These are phyloP conservation scores for Tribolium castaneum DNA, from an alignment of 1,140 invertebrate genomes.

Conservation along the genomic window DNA sequence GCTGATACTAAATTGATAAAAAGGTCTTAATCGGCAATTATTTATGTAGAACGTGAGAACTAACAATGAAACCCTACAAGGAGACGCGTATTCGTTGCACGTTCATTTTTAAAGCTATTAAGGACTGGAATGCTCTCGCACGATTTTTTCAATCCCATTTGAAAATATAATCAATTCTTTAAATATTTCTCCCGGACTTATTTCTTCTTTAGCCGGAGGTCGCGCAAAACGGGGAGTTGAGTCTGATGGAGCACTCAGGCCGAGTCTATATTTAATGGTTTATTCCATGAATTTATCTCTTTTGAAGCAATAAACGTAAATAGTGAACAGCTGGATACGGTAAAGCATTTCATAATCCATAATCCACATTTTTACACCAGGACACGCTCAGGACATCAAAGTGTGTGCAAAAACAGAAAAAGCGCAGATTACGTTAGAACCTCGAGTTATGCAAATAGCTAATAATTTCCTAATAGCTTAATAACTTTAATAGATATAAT, in stretches of 20 bases:
- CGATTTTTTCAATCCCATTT: no score
- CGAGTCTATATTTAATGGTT: slow-evolving; percentile 10
- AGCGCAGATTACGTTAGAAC: not conserved
- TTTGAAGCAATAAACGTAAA: slow-evolving; percentile 30
- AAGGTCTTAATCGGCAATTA: slow-evolving; percentile 12
- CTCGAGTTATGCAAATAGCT: slow-evolving; percentile 1
- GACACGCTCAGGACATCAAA: not conserved
- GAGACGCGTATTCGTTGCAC: slow-evolving; percentile 14
- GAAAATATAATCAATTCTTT: no score
- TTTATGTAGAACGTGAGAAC: slow-evolving; percentile 34
- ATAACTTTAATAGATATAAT: slow-evolving; percentile 7
- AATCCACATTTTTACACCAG: slow-evolving; percentile 14
- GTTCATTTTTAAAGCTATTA: not conserved
- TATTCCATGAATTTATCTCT: slow-evolving; percentile 3
- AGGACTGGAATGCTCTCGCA: not conserved
- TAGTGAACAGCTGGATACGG: slow-evolving; percentile 11
- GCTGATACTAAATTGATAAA: slow-evolving; percentile 31
- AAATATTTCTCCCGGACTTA: no score
- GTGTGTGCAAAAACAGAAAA: not conserved
- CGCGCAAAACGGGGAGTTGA: no score
- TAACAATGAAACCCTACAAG: slow-evolving; percentile 24
- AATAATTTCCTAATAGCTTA: slow-evolving; percentile 14
- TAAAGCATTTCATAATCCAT: slow-evolving; percentile 18
- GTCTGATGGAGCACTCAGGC: not conserved
- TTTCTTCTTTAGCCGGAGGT: no score